These are phyloP conservation scores for Dermolepida albohirtum DNA, from an alignment of 2,888 invertebrate species.

Conservation along the genomic window DNA sequence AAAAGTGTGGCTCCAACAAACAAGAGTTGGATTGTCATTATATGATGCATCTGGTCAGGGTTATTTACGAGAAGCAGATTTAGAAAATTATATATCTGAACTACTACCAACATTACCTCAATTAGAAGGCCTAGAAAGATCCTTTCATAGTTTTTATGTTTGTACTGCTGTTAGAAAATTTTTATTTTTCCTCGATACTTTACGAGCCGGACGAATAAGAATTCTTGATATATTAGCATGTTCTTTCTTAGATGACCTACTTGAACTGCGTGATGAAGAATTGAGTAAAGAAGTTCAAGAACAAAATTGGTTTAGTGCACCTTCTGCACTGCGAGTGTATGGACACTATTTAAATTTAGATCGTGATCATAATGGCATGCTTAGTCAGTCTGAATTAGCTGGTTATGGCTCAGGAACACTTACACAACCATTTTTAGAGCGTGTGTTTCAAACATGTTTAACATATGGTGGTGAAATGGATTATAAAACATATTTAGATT, in stretches of 20 bases:
- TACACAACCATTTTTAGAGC: conserved; percentile 89
- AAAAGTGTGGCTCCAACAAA: conserved; percentile 95
- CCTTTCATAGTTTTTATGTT: conserved; percentile 95
- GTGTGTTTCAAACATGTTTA: conserved; percentile 94
- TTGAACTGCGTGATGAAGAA: conserved; percentile 71
- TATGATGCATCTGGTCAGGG: conserved; percentile 92
- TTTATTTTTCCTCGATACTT: conserved; percentile 93
- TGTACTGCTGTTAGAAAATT: conserved; percentile 97
- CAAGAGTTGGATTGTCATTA: conserved; percentile 90
- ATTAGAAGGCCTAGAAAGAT: conserved; percentile 88
- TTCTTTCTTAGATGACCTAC: conserved; percentile 90
- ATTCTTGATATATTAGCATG: conserved; percentile 93
- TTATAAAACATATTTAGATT: conserved; percentile 95
- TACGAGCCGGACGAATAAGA: conserved; percentile 87
- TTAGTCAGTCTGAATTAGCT: conserved; percentile 89
- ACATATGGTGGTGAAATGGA: conserved; percentile 97
- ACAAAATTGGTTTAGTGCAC: conserved; percentile 92
- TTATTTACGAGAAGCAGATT: conserved; percentile 74
- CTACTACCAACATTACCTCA: conserved; percentile 93
- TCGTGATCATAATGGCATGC: conserved; percentile 95
- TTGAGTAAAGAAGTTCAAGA: conserved; percentile 86
- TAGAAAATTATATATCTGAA: conserved; percentile 95
- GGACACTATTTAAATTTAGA: conserved; percentile 95
- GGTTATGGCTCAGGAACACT: conserved; percentile 92
- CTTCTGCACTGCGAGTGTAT: conserved; percentile 90